These are phyloP conservation scores for Diploptera punctata DNA, from an alignment of 2,888 invertebrate genomes.

Conservation along the genomic window DNA sequence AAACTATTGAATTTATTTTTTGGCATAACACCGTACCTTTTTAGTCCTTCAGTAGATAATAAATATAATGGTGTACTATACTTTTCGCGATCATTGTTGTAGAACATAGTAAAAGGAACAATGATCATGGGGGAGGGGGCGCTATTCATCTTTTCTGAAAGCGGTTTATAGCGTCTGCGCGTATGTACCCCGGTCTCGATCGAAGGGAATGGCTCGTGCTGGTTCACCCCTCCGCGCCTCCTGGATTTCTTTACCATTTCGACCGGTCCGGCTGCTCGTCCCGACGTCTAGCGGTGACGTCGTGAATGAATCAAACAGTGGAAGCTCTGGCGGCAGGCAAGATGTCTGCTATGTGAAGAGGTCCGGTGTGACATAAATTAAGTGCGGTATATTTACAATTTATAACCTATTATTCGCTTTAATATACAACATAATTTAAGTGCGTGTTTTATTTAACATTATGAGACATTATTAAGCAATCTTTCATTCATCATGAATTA, in stretches of 20 bases:
- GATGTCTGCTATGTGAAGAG: constrained; percentile 11
- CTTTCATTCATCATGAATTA: not conserved
- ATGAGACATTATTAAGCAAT: not conserved
- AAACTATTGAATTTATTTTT: too few species aligned
- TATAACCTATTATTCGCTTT: too few species aligned
- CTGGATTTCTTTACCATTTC: not conserved
- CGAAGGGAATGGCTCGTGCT: constrained; percentile 2
- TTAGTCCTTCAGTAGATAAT: too few species aligned
- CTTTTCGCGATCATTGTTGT: too few species aligned
- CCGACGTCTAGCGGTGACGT: constrained; percentile 8
- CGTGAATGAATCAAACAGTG: constrained; percentile 16
- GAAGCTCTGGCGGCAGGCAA: not conserved
- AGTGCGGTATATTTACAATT: constrained; percentile 3
- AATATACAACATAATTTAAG: too few species aligned
- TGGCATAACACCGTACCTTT: too few species aligned
- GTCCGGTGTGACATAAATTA: constrained; percentile 7
- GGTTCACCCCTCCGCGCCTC: not conserved
- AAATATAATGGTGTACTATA: too few species aligned
- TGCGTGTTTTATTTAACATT: not conserved
- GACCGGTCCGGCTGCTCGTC: not conserved
- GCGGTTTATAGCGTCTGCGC: too few species aligned
- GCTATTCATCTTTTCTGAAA: too few species aligned
- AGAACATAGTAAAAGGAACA: too few species aligned
- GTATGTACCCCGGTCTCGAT: too few species aligned
- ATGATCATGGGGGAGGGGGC: too few species aligned